Evolutionary conservation across 2,797 vertebrate species (phyloP).

Genomic region (Melanotaenia pygmaea): DNA sequence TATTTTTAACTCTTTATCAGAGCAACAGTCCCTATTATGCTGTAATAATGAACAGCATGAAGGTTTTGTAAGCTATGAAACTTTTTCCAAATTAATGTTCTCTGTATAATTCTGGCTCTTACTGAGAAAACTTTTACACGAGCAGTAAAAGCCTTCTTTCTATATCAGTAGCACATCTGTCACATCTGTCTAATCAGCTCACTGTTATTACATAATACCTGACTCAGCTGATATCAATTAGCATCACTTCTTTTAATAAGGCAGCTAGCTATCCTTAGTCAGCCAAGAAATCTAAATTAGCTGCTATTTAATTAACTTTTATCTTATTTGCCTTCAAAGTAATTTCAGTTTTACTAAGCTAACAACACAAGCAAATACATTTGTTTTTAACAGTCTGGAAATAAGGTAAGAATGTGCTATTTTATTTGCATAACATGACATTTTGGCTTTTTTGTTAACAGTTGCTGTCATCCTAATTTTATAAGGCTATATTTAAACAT

Average conservation of each 20-base stretch:
- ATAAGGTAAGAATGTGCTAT: constrained; percentile 36
- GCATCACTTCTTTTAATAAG: background rate
- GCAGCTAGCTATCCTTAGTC: background rate
- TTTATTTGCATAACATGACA: background rate
- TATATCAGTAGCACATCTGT: background rate
- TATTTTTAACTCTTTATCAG: background rate
- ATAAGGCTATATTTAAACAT: background rate
- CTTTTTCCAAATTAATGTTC: background rate
- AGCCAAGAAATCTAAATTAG: background rate
- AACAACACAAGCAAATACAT: background rate
- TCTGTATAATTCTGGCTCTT: background rate
- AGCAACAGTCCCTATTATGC: background rate
- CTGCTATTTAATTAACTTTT: background rate
- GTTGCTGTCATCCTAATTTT: background rate
- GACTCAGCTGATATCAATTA: constrained; percentile 47
- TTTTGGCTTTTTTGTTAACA: background rate
- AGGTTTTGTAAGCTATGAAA: background rate
- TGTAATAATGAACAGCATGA: background rate
- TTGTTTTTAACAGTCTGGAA: background rate
- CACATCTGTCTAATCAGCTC: too few relatives aligned
- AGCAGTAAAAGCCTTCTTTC: background rate
- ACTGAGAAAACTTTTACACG: background rate
- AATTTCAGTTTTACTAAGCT: background rate
- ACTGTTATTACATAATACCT: background rate
- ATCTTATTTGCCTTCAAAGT: background rate